These are phyloP conservation scores for Spinibarbus caldwelli DNA, from an alignment of 2,797 vertebrate species.

Conservation along the genomic window DNA sequence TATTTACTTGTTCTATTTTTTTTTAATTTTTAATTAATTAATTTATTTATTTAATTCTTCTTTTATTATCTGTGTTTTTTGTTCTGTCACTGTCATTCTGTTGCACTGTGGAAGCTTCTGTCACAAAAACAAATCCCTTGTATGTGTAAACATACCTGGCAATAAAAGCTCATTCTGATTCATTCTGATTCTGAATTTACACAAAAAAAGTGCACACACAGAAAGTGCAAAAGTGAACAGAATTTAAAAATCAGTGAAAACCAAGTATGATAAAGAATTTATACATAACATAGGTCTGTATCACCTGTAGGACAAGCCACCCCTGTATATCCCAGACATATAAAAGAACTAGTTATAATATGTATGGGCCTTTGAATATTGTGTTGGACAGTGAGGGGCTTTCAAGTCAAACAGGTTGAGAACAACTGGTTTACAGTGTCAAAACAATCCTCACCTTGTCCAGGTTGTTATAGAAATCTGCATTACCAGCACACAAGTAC, in stretches of 20 bases:
- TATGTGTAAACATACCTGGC: too few relatives aligned
- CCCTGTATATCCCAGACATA: background rate
- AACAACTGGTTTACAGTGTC: background rate
- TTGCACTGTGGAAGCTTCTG: too few relatives aligned
- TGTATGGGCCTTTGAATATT: background rate
- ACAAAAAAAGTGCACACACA: background rate
- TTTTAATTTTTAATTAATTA: too few relatives aligned
- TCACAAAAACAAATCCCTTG: too few relatives aligned
- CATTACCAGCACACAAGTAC: slow-evolving; percentile 93
- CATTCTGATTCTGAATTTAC: too few relatives aligned
- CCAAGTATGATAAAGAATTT: background rate
- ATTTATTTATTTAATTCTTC: too few relatives aligned
- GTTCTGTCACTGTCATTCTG: too few relatives aligned
- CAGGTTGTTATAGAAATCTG: slow-evolving; percentile 95
- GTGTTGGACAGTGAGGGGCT: background rate
- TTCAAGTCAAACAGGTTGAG: background rate
- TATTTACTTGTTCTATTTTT: too few relatives aligned
- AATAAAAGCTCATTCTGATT: too few relatives aligned
- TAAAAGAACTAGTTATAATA: background rate
- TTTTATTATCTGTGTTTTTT: too few relatives aligned
- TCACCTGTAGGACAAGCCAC: background rate
- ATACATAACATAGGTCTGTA: background rate
- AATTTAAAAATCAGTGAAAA: background rate
- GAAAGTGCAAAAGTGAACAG: background rate
- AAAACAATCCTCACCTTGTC: slow-evolving; percentile 80